phyloP scores from a whole-genome alignment of 1,140 invertebrate species.

The Pararge aegeria region DNA sequence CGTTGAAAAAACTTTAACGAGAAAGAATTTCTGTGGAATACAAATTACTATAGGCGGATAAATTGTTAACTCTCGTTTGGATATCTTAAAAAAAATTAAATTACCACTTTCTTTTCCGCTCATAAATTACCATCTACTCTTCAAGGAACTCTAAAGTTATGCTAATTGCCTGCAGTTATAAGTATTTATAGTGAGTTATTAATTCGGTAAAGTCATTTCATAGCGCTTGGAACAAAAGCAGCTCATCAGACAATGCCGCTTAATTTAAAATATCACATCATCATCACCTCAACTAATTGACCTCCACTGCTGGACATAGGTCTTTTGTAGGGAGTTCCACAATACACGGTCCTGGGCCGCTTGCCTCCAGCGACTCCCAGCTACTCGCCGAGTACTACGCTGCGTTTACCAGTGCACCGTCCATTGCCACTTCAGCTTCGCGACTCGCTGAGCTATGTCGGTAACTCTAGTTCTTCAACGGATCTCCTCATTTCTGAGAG shows the following conservation, averaged over 20 bases:
- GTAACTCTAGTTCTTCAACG: too few species aligned
- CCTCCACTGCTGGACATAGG: too few species aligned
- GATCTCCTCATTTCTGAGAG: too few species aligned
- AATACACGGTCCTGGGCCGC: too few species aligned
- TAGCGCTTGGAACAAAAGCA: neutral
- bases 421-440: too few species aligned
- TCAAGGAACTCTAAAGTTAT: neutral
- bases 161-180: neutral
- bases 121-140: constrained; percentile 29
- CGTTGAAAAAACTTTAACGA: constrained; percentile 32
- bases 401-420: neutral
- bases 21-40: constrained; percentile 32
- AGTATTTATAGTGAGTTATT: neutral
- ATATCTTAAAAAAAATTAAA: constrained; percentile 35
- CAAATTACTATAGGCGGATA: constrained; percentile 30
- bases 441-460: too few species aligned
- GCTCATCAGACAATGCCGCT: too few species aligned
- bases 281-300: too few species aligned
- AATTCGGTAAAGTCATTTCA: neutral
- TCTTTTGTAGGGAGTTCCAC: too few species aligned
- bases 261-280: too few species aligned
- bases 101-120: constrained; percentile 22
- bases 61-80: constrained; percentile 36
- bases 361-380: too few species aligned
- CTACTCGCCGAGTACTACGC: neutral